Conservation (phyloP, 1,140 invertebrate species). For the Drosophila setifemur region DNA sequence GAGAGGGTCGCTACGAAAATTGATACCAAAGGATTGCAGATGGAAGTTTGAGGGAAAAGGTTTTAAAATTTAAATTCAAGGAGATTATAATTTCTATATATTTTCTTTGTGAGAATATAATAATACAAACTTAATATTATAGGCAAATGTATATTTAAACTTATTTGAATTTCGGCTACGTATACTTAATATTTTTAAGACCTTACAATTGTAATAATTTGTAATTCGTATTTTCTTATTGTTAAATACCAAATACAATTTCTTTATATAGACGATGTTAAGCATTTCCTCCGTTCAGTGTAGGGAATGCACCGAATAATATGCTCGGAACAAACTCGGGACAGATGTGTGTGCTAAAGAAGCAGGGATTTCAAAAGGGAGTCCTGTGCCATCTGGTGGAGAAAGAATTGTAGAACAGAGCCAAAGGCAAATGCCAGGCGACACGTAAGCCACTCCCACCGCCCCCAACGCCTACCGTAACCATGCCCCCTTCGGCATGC, state of each 20-base stretch:
- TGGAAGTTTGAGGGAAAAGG: background rate
- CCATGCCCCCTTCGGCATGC: conserved; percentile 44
- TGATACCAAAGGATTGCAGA: background rate
- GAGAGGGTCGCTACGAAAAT: conserved; percentile 1
- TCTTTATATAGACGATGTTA: too few species aligned
- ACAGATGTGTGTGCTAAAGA: conserved; percentile 25
- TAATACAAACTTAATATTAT: too few species aligned
- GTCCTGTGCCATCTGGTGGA: conserved; percentile 10
- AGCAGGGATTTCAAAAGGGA: conserved; percentile 8
- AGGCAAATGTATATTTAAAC: too few species aligned
- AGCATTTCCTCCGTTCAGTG: background rate
- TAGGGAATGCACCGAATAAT: conserved; percentile 60
- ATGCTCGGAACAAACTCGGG: conserved; percentile 23
- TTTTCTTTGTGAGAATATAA: conserved; percentile 8
- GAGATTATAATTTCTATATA: too few species aligned
- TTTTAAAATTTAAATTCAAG: too few species aligned
- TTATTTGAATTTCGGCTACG: too few species aligned
- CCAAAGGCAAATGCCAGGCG: conserved; percentile 46
- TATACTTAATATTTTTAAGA: too few species aligned
- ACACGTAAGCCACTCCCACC: conserved; percentile 48
- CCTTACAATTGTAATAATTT: too few species aligned
- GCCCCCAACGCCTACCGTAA: too few species aligned
- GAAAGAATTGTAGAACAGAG: background rate
- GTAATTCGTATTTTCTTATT: too few species aligned
- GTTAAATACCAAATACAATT: too few species aligned